Base-by-base conservation (phyloP, 1,140 invertebrate species). In the Archegozetes longisetosus region DNA sequence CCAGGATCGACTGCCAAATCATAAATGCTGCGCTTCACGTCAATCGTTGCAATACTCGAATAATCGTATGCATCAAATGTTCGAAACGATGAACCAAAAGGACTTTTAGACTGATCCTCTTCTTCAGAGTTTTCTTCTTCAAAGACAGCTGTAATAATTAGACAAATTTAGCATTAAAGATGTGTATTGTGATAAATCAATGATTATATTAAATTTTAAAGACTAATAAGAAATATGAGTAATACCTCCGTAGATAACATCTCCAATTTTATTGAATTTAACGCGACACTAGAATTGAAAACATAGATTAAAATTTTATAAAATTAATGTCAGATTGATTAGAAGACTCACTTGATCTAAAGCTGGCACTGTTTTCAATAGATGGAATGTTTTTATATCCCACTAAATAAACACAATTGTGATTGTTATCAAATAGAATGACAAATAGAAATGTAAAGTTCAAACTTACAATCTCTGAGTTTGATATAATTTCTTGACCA, bases 21-120 rank as follows among this genome's bases (percentile, higher is more conserved):
- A 59, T 69, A 70, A 22, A 79, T 73, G 53, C 67, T 72, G 28
- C 81, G 79, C 69, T 87, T 88, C 3, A 91, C 83, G 74, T 93
- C 89, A 62, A 86, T 82, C 0, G 90, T 94, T 0, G 88, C 84
- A 70, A 96, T 95, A 65, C 82, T 88, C 28, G 83, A 85, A 70
- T 98, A 98, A 74, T 97, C 89, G 60, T 82, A 82, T 4, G 89
- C 82, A 76, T 98, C 92, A 62, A 98, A 77, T 3, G 89, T 93
- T 70, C 92, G 88, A 70, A 97, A 95, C 49, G 88, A 93, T 20
- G 88, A 86, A 60, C 85, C 82, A 71, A 80, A 88, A 64, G 81
- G 71, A 62, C 68, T 71, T 51, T 69, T 77, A 9, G 75, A 74
- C 24, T 79, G 75, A 56, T 83, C 79, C 63, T 84, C 81, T 53